Evolutionary conservation across 2,113 vertebrate species (phyloP), one percentile per base, ranked within the genome.

Genomic region (Oreamnos americanus): DNA sequence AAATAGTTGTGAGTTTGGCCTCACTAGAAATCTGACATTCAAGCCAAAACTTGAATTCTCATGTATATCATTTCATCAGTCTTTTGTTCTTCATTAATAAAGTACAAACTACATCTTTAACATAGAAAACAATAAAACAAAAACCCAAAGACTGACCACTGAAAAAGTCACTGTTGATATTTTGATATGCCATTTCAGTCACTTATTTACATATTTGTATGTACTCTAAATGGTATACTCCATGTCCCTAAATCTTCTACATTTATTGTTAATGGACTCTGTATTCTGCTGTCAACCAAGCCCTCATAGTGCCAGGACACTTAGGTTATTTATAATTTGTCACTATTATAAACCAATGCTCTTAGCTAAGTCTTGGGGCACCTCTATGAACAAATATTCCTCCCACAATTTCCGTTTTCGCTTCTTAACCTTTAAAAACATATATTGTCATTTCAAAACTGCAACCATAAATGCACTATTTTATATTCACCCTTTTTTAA

Each of bases 401-500:
- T 96, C 64, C 64, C 49, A 78, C 25, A 60, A 84, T 28, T 92
- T 96, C 60, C 33, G 64, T 67, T 85, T 96, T 91, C 49, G 3
- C 25, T 96, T 89, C 85, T 93, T 95, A 84, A 97, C 36, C 33
- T 92, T 82, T n/a, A 57, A 60, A 96, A 25, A 84, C 25, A 87
- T 88, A 87, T 17, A 74, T 2, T 89, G 62, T 84, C 45, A 58
- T 90, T 94, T 94, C 39, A 87, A 12, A 91, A 96, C 62, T 94
- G 19, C 83, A 84, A 84, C 62, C 33, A 62, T 55, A 96, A 58
- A 53, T 19, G 13, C 2, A 93, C 19, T 33, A 78, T 5, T 94
- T 57, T 94, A 96, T 71, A 58, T 64, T 96, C 55, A 81, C n/a
- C 19, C 86, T 96, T 97, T 90, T 47, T 62, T 96, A 55, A 92